Percentiles rank a stretch among this genome's conserved stretches.
These are phyloP conservation scores for Busseola fusca DNA, from an alignment of 2,888 invertebrate genomes.

Conservation along the genomic window DNA sequence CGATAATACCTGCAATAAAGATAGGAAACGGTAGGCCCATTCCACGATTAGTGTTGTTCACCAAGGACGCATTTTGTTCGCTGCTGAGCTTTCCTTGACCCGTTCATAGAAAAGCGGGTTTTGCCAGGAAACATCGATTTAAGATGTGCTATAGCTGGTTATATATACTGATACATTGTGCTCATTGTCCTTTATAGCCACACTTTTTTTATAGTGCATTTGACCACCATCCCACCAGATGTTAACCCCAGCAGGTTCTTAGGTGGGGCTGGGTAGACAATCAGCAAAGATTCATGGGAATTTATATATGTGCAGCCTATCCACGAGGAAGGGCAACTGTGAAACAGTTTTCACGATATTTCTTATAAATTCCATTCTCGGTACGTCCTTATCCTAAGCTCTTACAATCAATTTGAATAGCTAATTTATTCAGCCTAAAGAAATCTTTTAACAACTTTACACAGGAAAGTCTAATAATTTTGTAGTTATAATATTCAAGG, in stretches of 20 bases:
- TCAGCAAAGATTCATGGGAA: neutral
- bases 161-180: neutral
- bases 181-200: neutral
- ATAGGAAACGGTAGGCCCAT: conserved; percentile 39
- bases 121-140: conserved; percentile 28
- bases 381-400: neutral
- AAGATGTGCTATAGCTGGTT: conserved; percentile 2
- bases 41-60: conserved; percentile 62
- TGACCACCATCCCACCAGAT: neutral
- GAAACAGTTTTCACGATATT: neutral
- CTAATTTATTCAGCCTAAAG: conserved; percentile 20
- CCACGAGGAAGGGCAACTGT: neutral
- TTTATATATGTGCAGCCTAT: neutral
- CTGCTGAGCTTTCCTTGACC: conserved; percentile 67
- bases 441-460: conserved; percentile 26
- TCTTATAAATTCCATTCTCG: neutral
- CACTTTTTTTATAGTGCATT: neutral
- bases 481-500: conserved; percentile 74
- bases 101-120: conserved; percentile 25
- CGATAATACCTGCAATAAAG: conserved; percentile 26
- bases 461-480: conserved; percentile 56
- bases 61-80: conserved; percentile 64
- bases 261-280: neutral
- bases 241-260: neutral
- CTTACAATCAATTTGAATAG: conserved; percentile 12